These are phyloP conservation scores for Orchesella cincta DNA, from an alignment of 1,140 invertebrate species.

Conservation along the genomic window DNA sequence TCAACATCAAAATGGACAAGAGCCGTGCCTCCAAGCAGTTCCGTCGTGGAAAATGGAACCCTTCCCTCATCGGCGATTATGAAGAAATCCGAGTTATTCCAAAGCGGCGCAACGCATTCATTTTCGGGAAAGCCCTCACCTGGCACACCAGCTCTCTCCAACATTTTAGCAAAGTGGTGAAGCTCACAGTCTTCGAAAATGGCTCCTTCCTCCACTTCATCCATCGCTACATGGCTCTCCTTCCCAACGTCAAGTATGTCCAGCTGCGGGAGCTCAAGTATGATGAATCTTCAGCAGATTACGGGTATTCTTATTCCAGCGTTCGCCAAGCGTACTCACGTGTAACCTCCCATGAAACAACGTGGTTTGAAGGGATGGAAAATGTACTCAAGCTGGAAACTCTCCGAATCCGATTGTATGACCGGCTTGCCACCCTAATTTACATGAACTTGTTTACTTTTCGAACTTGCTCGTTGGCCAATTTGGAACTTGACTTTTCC, in stretches of 20 bases:
- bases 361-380: background rate
- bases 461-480: background rate
- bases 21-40: background rate
- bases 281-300: background rate
- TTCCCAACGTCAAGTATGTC: background rate
- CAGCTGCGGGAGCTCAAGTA: background rate
- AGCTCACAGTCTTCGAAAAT: constrained; percentile 14
- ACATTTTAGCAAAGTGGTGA: background rate
- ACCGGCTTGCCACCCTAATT: constrained; percentile 1
- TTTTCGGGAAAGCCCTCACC: background rate
- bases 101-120: background rate
- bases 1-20: background rate
- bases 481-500: constrained; percentile 8
- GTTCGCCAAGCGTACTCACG: background rate
- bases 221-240: background rate
- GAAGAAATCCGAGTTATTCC: background rate
- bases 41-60: constrained; percentile 20
- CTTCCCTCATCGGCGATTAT: background rate
- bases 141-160: background rate
- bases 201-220: constrained; percentile 21
- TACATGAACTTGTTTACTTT: constrained; percentile 1
- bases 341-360: background rate
- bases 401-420: background rate
- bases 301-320: background rate
- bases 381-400: background rate